phyloP scores from a whole-genome alignment of 2,888 invertebrate species.

The Periphyllus acericola region DNA sequence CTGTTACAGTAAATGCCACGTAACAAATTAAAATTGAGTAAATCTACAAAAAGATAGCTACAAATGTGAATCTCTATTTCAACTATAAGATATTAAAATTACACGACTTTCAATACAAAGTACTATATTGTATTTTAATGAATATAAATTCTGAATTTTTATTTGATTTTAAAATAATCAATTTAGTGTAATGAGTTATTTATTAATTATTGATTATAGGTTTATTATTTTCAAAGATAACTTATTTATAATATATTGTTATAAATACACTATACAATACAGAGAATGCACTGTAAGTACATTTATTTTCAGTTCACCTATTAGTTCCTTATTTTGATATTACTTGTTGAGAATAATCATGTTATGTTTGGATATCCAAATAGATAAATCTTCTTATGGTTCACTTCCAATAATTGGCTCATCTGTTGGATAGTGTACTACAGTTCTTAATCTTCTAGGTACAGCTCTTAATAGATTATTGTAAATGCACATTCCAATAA shows the following conservation, averaged over 20 bases:
- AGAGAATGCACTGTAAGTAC: constrained; percentile 11
- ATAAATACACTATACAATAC: not conserved
- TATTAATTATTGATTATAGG: not conserved
- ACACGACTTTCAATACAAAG: not conserved
- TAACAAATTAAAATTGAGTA: not conserved
- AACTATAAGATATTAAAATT: not conserved
- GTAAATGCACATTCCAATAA: constrained; percentile 86
- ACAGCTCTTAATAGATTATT: constrained; percentile 72
- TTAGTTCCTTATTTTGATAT: constrained; percentile 17
- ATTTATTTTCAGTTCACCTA: constrained; percentile 6
- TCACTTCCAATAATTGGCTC: constrained; percentile 61
- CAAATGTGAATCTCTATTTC: not conserved
- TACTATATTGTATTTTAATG: not conserved
- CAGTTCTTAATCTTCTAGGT: constrained; percentile 44
- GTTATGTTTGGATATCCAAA: not conserved
- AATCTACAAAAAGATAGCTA: not conserved
- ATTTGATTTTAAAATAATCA: constrained; percentile 7
- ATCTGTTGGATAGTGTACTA: constrained; percentile 42
- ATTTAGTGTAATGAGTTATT: constrained; percentile 1
- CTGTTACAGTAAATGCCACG: not conserved
- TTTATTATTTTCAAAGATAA: not conserved
- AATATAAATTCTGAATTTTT: not conserved
- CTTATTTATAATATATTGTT: not conserved
- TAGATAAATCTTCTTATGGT: not conserved
- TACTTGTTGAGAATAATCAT: not conserved